Evolutionary conservation across 2,113 vertebrate species (phyloP), one percentile per base, ranked within the genome.

Genomic region (Alosa alosa): DNA sequence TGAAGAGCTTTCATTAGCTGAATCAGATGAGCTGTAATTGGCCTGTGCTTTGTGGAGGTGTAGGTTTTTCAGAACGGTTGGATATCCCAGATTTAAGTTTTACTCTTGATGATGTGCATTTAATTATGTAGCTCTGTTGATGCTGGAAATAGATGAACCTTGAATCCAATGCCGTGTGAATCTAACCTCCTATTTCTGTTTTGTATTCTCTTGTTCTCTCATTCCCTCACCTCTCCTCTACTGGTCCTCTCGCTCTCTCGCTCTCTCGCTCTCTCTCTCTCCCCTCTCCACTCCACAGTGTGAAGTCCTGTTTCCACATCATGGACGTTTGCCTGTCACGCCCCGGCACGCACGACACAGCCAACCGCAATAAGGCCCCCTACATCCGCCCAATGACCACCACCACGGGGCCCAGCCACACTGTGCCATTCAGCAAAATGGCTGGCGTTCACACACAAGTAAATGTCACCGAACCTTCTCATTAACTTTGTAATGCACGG

Each of bases 241-340:
- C 82, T 75, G 81, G 82, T 41, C 81, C 44, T 22, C 7, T 0
- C 11, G 8, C 22, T 15, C 10, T 41, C 10, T 82, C 49, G 82
- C 25, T 50, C 9, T 15, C 36, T n/a, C 17, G 6, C 39, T 44
- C 5, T 84, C 20, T 50, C 7, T 72, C 1, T 85, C n/a, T 49
- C 44, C 57, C 36, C 39, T 49, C 22, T 45, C 64, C 41, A 52
- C n/a, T 86, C 11, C 82, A 15, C 46, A 99, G 98, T 91, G 97
- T 99, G 72, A 99, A 98, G 93, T 98, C 98, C 82, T 99, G 97
- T 96, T 99, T 99, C 95, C 98, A 99, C 93, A 97, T 99, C 91
- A 99, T 99, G 97, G 98, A 99, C 91, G 92, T 97, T 92, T 99
- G 98, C 94, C 97, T 97, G 91, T 96, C 95, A 87, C 96, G 97